Conservation (phyloP, 2,797 vertebrate genomes). For the Setipinna tenuifilis region DNA sequence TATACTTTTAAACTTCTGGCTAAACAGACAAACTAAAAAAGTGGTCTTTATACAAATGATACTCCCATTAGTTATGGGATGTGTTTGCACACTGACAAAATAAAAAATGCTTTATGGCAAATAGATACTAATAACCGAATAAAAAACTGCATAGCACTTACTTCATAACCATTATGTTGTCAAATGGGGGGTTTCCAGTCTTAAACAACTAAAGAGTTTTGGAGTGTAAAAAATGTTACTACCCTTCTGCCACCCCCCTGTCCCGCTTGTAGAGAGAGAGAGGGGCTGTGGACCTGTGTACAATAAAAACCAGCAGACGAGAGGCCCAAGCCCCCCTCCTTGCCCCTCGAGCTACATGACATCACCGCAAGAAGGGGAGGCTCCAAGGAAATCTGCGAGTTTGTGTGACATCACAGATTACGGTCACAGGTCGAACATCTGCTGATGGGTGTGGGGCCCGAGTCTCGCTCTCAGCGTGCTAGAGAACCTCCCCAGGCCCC, state of each 20-base stretch:
- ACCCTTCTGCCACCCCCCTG: not conserved
- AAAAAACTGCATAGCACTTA: not conserved
- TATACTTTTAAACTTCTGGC: not conserved
- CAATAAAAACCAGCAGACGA: not conserved
- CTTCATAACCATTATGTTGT: not conserved
- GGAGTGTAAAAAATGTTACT: not conserved
- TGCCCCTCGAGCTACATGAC: slow-evolving; percentile 31
- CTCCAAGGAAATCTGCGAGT: slow-evolving; percentile 56
- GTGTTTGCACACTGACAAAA: not conserved
- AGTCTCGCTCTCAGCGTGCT: not conserved
- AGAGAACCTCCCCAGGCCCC: slow-evolving; percentile 67
- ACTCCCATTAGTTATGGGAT: not conserved
- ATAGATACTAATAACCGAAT: not conserved
- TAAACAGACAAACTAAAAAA: not conserved
- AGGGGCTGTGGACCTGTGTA: not conserved
- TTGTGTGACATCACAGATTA: slow-evolving; percentile 71
- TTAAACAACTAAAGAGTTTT: not conserved
- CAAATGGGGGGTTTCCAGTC: not conserved
- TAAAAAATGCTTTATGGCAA: not conserved
- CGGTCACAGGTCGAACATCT: slow-evolving; percentile 72
- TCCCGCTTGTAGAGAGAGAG: not conserved
- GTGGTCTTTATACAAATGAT: not conserved
- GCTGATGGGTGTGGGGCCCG: slow-evolving; percentile 74
- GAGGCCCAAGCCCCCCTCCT: not conserved
- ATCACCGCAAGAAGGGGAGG: slow-evolving; percentile 62